Conservation (phyloP, 2,888 invertebrate species). For the Catocala fraxini region DNA sequence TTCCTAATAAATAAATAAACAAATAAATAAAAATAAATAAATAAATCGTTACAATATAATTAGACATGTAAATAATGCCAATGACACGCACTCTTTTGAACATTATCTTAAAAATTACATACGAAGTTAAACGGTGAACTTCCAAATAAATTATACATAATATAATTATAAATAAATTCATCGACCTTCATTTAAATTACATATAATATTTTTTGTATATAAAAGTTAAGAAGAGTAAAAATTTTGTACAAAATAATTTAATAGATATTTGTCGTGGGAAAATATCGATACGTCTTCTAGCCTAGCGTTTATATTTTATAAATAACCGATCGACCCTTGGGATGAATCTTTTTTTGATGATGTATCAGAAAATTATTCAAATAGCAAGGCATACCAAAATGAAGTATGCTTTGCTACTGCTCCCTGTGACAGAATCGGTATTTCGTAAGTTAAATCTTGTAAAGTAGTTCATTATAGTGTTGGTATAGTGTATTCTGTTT, state of each 20-base stretch:
- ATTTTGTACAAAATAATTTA: constrained; percentile 25
- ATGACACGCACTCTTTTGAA: no score
- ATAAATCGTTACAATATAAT: no score
- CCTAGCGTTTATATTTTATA: constrained; percentile 13
- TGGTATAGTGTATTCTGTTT: no score
- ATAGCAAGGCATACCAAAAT: no score
- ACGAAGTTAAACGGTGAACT: constrained; percentile 9
- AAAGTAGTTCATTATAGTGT: no score
- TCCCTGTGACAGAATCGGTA: no score
- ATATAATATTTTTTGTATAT: constrained; percentile 3
- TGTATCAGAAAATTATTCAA: constrained; percentile 2
- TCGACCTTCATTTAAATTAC: constrained; percentile 19
- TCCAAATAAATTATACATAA: constrained; percentile 19
- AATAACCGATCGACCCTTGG: neutral
- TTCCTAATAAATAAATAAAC: no score
- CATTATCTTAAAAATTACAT: constrained; percentile 33
- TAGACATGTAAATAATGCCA: no score
- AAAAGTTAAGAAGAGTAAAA: constrained; percentile 3
- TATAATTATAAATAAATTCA: constrained; percentile 24
- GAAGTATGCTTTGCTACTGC: no score
- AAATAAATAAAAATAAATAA: no score
- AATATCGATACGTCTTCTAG: constrained; percentile 28
- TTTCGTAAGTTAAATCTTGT: no score
- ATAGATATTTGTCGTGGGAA: constrained; percentile 10
- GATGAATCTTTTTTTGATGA: neutral